A percentile compares a stretch with the other conserved stretches of the same genome.
Conservation (phyloP, 2,113 vertebrate species). For the Microcebus murinus region DNA sequence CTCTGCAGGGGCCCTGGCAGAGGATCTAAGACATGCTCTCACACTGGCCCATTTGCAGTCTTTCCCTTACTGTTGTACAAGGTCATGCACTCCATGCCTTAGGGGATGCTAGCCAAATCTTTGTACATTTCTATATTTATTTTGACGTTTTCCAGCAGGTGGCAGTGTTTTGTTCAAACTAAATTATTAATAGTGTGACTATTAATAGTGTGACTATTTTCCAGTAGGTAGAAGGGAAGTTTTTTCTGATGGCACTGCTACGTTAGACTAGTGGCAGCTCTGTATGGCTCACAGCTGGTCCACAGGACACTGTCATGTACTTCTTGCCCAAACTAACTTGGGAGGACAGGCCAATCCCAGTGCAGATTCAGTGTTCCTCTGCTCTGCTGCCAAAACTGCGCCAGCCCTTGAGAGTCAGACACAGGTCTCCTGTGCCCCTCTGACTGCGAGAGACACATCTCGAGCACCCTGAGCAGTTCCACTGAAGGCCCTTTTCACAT, state of each 20-base stretch:
- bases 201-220: background rate
- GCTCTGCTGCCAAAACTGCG: background rate
- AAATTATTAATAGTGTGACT: background rate
- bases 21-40: background rate
- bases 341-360: background rate
- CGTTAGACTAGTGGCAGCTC: background rate
- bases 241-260: background rate
- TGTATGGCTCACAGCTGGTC: background rate
- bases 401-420: background rate
- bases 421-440: background rate
- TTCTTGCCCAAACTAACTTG: background rate
- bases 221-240: background rate
- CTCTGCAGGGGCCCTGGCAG: background rate
- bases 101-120: background rate
- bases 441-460: background rate
- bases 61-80: background rate
- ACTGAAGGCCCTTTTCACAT: background rate
- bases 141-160: constrained; percentile 54
- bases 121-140: background rate
- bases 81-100: background rate
- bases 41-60: background rate
- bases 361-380: background rate
- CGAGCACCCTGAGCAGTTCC: background rate
- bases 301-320: background rate
- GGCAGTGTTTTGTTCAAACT: constrained; percentile 40